Evolutionary conservation across 1,140 invertebrate genomes (phyloP).

Genomic region (Phortica variegata): DNA sequence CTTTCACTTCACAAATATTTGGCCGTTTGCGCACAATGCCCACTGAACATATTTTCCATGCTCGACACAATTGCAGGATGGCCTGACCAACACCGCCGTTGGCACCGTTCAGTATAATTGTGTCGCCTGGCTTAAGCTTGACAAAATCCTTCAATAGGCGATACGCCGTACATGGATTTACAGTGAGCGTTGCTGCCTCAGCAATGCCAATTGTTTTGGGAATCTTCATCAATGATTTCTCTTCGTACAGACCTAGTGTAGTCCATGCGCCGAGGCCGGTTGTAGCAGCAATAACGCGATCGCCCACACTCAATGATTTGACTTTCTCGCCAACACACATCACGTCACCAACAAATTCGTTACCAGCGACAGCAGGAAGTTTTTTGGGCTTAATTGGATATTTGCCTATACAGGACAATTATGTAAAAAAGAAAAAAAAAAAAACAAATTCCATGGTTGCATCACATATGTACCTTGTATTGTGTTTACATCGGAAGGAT

Average conservation of each 20-base stretch:
- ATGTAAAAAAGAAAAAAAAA: too few relatives aligned
- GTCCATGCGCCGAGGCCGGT: slow-evolving; percentile 85
- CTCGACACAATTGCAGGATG: slow-evolving; percentile 86
- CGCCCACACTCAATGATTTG: slow-evolving; percentile 67
- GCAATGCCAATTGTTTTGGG: slow-evolving; percentile 68
- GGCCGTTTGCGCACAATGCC: slow-evolving; percentile 85
- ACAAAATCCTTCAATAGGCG: slow-evolving; percentile 94
- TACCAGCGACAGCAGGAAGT: slow-evolving; percentile 82
- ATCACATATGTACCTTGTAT: slow-evolving; percentile 74
- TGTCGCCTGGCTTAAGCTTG: slow-evolving; percentile 74
- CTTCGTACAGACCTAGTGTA: slow-evolving; percentile 67
- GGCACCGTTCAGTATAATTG: slow-evolving; percentile 93
- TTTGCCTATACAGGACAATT: too few relatives aligned
- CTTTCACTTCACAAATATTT: slow-evolving; percentile 75
- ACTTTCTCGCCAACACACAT: slow-evolving; percentile 71
- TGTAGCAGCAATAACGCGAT: slow-evolving; percentile 77
- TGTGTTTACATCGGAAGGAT: slow-evolving; percentile 98
- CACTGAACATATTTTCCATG: slow-evolving; percentile 75
- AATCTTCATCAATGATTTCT: slow-evolving; percentile 69
- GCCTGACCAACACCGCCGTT: slow-evolving; percentile 96
- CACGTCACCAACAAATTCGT: slow-evolving; percentile 91
- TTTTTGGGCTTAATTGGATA: slow-evolving; percentile 89
- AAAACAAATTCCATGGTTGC: too few relatives aligned
- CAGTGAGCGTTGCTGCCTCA: slow-evolving; percentile 83
- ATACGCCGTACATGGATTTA: slow-evolving; percentile 95